Evolutionary conservation across 2,113 vertebrate species (phyloP).

Genomic region (Polyodon spathula): DNA sequence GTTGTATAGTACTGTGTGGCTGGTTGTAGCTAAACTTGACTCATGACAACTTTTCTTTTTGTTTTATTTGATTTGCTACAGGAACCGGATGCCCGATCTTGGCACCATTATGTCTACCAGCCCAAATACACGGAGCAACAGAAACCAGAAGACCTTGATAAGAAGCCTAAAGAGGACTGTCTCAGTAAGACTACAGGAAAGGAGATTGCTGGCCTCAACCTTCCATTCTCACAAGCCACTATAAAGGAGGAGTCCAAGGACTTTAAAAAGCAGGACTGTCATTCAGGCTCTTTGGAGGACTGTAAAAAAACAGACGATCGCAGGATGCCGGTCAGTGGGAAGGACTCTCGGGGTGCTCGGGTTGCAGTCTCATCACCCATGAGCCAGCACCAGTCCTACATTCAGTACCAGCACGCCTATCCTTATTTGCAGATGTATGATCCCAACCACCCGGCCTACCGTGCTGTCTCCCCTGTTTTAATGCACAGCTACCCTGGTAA

Average conservation of each 20-base stretch:
- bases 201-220: constrained; percentile 57
- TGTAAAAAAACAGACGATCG: constrained; percentile 68
- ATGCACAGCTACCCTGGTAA: constrained; percentile 94
- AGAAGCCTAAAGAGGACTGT: constrained; percentile 76
- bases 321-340: constrained; percentile 73
- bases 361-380: constrained; percentile 80
- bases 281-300: constrained; percentile 60
- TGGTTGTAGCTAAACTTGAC: not conserved
- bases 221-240: constrained; percentile 60
- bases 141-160: constrained; percentile 73
- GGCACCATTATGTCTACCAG: constrained; percentile 84
- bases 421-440: constrained; percentile 94
- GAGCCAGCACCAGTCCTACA: constrained; percentile 87
- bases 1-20: too few relatives aligned
- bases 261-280: constrained; percentile 65
- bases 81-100: constrained; percentile 83
- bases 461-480: constrained; percentile 85
- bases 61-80: constrained; percentile 57
- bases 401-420: constrained; percentile 91
- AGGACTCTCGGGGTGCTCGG: constrained; percentile 75
- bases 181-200: constrained; percentile 79
- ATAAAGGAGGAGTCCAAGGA: constrained; percentile 78
- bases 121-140: constrained; percentile 85
- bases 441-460: constrained; percentile 75
- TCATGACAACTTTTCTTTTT: constrained; percentile 31